Evolutionary conservation across 2,888 invertebrate species (phyloP).

Genomic region (Saturnia pavonia): DNA sequence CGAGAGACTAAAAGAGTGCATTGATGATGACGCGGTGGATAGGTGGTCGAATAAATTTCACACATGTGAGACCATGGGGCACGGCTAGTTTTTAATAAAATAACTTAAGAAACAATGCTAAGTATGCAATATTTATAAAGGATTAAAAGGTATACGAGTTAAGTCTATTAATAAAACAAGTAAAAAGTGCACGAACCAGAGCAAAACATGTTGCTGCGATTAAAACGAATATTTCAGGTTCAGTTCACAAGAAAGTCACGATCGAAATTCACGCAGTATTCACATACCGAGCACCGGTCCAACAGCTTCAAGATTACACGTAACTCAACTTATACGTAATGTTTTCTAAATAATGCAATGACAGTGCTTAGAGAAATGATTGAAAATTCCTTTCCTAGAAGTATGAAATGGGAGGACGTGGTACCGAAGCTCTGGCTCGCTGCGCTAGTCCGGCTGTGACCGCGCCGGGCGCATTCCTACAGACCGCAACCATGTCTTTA

Average conservation of each 20-base stretch:
- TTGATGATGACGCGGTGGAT: too few relatives aligned
- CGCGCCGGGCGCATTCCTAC: conserved; percentile 60
- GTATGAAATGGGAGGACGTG: conserved; percentile 65
- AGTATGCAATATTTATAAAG: conserved; percentile 7
- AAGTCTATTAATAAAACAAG: not conserved
- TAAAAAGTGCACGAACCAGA: conserved; percentile 14
- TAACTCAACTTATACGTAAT: conserved; percentile 40
- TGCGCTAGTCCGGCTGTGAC: conserved; percentile 43
- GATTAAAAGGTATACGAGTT: not conserved
- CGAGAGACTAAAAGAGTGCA: too few relatives aligned
- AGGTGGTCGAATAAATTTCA: not conserved
- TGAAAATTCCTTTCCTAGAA: conserved; percentile 72
- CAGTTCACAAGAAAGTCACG: conserved; percentile 18
- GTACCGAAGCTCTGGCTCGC: conserved; percentile 34
- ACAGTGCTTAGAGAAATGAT: conserved; percentile 68
- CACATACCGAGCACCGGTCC: conserved; percentile 31
- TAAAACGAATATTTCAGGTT: conserved; percentile 13
- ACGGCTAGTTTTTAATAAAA: not conserved
- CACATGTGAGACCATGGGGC: not conserved
- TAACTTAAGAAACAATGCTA: conserved; percentile 5
- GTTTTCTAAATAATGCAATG: conserved; percentile 58
- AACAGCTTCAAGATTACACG: conserved; percentile 34
- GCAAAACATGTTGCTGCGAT: conserved; percentile 5
- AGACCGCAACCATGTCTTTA: conserved; percentile 74
- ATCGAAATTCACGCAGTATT: conserved; percentile 13